These are phyloP conservation scores for Garra rufa DNA, from an alignment of 2,113 vertebrate species.

Conservation along the genomic window DNA sequence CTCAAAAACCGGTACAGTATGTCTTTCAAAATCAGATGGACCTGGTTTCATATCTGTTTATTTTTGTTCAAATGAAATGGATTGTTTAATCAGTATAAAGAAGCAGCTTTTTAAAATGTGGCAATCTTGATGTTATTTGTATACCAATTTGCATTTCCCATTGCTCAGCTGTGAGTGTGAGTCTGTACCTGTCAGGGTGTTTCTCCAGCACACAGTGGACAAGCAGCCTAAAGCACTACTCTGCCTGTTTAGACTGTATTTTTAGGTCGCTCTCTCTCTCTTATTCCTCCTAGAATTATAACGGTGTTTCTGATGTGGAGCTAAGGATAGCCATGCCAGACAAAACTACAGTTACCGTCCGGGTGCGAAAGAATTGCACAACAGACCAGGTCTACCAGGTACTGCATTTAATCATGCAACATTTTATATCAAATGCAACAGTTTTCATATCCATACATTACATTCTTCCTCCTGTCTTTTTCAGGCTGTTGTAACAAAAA, in stretches of 20 bases:
- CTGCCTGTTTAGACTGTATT: not conserved
- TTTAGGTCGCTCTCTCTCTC: not conserved
- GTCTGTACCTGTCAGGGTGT: not conserved
- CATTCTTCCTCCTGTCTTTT: not conserved
- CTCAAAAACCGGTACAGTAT: not conserved
- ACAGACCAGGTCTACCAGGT: conserved; percentile 99
- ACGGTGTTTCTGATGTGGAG: conserved; percentile 81
- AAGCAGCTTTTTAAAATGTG: not conserved
- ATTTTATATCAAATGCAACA: not conserved
- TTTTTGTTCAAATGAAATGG: not conserved
- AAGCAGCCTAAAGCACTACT: not conserved
- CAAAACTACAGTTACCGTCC: conserved; percentile 86
- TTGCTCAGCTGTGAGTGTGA: not conserved
- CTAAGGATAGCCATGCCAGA: conserved; percentile 92
- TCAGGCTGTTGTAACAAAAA: conserved; percentile 88
- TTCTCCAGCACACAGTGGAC: not conserved
- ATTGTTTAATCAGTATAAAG: not conserved
- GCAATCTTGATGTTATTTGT: not conserved
- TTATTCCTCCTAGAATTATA: conserved; percentile 50
- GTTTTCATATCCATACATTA: not conserved
- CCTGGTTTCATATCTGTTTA: not conserved
- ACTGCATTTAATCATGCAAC: conserved; percentile 38
- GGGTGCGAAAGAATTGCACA: conserved; percentile 96
- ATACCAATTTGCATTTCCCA: not conserved
- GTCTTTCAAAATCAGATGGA: not conserved